A percentile compares a stretch with the other conserved stretches of the same genome.
Conservation (phyloP, 2,888 invertebrate species). For the Ennomos fuscantarius region DNA sequence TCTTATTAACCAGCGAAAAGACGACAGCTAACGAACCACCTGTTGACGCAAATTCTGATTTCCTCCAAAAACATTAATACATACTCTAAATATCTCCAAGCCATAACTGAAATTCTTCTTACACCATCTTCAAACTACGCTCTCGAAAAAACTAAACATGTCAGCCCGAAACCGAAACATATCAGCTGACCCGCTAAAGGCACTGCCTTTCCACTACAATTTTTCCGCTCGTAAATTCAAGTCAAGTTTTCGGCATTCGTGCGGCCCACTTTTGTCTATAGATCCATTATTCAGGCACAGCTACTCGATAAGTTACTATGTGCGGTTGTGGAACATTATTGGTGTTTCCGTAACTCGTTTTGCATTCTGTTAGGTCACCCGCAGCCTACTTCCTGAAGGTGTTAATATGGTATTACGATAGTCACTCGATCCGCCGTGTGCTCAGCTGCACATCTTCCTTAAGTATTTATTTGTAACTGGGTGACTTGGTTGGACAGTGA, state of each 20-base stretch:
- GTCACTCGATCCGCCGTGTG: constrained; percentile 22
- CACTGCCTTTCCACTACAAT: constrained; percentile 5
- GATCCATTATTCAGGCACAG: constrained; percentile 12
- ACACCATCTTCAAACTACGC: no score
- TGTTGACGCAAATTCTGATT: no score
- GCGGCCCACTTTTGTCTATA: constrained; percentile 24
- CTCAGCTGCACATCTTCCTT: constrained; percentile 10
- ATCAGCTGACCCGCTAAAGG: constrained; percentile 5
- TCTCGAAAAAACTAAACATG: background rate
- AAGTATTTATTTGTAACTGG: background rate
- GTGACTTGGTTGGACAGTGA: background rate
- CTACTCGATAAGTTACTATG: constrained; percentile 12
- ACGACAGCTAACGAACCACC: no score
- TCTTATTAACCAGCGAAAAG: no score
- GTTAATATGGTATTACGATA: constrained; percentile 34
- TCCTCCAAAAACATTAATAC: no score
- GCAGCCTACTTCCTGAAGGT: constrained; percentile 37
- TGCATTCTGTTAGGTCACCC: constrained; percentile 41
- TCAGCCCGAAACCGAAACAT: no score
- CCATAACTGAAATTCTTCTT: no score
- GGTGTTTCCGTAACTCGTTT: constrained; percentile 39
- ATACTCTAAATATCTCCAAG: no score
- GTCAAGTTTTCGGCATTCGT: constrained; percentile 19
- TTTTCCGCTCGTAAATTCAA: constrained; percentile 24
- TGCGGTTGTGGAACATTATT: constrained; percentile 14